Evolutionary conservation across 2,888 invertebrate genomes (phyloP).

Genomic region (Subacronicta megacephala): DNA sequence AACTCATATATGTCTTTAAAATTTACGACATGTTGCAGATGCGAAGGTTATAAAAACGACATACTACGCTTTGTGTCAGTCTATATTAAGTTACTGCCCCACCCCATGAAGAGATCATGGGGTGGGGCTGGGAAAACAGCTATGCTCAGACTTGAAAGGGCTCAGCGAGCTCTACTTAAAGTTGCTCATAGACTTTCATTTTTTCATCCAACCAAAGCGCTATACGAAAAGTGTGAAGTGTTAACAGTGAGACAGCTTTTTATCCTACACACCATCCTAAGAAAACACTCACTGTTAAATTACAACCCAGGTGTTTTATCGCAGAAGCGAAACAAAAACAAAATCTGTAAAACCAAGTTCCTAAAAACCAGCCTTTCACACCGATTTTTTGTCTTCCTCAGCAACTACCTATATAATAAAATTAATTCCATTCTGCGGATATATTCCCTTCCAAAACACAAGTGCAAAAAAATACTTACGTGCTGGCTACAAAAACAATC

Average conservation of each 20-base stretch:
- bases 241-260: background rate
- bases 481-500: background rate
- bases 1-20: background rate
- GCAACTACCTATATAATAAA: background rate
- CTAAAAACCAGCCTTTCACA: background rate
- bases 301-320: background rate
- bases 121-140: constrained; percentile 1
- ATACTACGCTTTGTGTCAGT: background rate
- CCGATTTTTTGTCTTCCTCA: background rate
- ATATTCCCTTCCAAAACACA: background rate
- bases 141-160: constrained; percentile 3
- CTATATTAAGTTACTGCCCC: background rate
- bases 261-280: background rate
- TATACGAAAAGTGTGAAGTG: background rate
- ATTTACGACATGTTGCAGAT: background rate
- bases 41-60: background rate
- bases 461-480: background rate
- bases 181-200: background rate
- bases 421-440: background rate
- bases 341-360: background rate
- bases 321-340: background rate
- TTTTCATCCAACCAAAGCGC: background rate
- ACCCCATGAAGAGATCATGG: no score
- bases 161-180: background rate
- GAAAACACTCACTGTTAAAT: background rate